phyloP scores from a whole-genome alignment of 2,113 vertebrate species.

The Microcebus griseorufus region DNA sequence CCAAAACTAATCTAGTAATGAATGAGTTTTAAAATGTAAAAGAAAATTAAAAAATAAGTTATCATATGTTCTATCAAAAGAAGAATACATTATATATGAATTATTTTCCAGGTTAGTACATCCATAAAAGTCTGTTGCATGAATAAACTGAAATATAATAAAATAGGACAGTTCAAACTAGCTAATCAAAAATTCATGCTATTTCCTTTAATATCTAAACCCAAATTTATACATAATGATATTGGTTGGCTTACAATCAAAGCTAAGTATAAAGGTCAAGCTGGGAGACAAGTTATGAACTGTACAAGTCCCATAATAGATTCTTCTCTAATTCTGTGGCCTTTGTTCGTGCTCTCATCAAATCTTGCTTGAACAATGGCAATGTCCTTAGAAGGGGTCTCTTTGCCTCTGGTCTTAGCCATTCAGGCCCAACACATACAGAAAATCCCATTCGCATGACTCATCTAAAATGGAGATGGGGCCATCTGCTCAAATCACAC shows the following conservation, averaged over 20 bases:
- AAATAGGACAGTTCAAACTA: neutral
- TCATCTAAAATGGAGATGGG: neutral
- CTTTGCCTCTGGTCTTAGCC: accelerated
- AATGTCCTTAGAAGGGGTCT: neutral
- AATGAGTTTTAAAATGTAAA: neutral
- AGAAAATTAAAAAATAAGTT: neutral
- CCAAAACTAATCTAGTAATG: neutral
- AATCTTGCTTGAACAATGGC: accelerated
- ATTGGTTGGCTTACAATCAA: neutral
- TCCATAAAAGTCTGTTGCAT: neutral
- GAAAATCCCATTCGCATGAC: neutral
- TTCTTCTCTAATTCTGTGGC: neutral
- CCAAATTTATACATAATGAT: neutral
- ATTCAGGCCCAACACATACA: neutral
- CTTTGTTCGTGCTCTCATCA: accelerated
- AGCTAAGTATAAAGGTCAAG: neutral
- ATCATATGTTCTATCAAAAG: neutral
- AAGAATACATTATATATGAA: neutral
- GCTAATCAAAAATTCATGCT: neutral
- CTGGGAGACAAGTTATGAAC: neutral
- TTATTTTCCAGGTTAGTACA: neutral
- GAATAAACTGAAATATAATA: neutral
- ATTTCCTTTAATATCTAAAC: neutral
- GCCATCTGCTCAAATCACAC: neutral
- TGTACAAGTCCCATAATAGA: accelerated